Evolutionary conservation across 1,140 invertebrate genomes (phyloP), one percentile per base, ranked within the genome.

Genomic region (Nylanderia fulva): DNA sequence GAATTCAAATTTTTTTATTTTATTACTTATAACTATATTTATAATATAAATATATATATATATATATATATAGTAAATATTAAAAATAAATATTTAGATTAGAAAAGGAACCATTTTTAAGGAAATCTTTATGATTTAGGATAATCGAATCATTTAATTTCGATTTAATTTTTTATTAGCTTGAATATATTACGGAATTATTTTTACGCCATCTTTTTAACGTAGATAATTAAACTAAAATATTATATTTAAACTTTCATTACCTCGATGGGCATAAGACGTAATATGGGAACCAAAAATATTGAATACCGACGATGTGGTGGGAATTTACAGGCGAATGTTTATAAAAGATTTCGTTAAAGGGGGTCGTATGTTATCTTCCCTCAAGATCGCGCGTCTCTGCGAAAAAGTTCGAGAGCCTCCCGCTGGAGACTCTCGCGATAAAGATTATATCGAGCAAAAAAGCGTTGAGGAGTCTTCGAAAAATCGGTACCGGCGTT

Each of bases 391-490:
- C 75, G 42, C 75, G 42, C 21, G 42, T 68, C 58, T 29, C 42
- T 42, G n/a, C 42, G 75, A 79, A 79, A 79, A 82, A 82, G 52
- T 82, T 82, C 3, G 52, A 60, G 58, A 36, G 52, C 27, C 64
- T 80, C 52, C 33, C 33, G 13, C 29, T 15, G 27, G 61, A 54
- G 61, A 66, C 66, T 71, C 48, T 42, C 52, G 77, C 52, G 77
- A 72, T 82, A 82, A 82, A 69, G 66, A 82, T 82, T 82, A 82
- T 72, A 72, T 82, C 66, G 66, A 52, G 66, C 66, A 71, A 82
- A 71, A 82, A 45, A 56, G 39, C 27, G 52, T 13, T 39, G 66
- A 58, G 29, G 76, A 79, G 63, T 72, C 77, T 72, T 72, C 52
- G 77, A 82, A 82, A 82, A 82, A 82, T 82, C 77, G 66, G 66